Evolutionary conservation across 2,113 vertebrate species (phyloP).

Genomic region (Chlorodrepanis virens): DNA sequence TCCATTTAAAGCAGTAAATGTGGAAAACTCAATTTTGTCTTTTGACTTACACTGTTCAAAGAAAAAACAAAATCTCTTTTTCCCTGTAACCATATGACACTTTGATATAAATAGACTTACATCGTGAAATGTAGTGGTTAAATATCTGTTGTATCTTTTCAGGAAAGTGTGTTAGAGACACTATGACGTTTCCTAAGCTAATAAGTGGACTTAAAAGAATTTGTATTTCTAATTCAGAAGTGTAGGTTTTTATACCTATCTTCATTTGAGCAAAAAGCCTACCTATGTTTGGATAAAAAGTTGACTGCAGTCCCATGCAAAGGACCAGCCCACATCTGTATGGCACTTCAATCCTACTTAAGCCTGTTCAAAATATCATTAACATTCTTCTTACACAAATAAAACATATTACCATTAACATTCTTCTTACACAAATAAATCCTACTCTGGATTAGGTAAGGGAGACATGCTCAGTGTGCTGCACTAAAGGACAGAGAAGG

Average conservation of each 20-base stretch:
- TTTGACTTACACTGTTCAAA: neutral
- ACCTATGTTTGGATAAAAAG: neutral
- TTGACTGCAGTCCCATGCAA: neutral
- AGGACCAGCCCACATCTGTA: conserved; percentile 1
- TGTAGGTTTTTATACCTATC: neutral
- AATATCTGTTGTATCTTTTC: neutral
- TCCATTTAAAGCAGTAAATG: neutral
- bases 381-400: conserved; percentile 4
- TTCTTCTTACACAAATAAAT: conserved; percentile 14
- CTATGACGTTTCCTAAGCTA: neutral
- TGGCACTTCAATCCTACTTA: neutral
- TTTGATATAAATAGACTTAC: neutral
- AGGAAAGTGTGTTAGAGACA: neutral
- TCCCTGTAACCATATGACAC: neutral
- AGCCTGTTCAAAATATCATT: conserved; percentile 11
- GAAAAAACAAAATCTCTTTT: neutral
- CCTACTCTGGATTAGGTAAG: neutral
- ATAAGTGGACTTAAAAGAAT: neutral
- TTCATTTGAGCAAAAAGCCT: neutral
- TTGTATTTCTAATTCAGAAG: neutral
- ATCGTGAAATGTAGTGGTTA: neutral
- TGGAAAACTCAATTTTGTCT: neutral
- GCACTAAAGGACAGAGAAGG: neutral
- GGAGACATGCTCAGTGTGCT: neutral
- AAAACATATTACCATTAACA: neutral